Conservation (phyloP, 2,888 invertebrate species). For the Monochamus alternatus region DNA sequence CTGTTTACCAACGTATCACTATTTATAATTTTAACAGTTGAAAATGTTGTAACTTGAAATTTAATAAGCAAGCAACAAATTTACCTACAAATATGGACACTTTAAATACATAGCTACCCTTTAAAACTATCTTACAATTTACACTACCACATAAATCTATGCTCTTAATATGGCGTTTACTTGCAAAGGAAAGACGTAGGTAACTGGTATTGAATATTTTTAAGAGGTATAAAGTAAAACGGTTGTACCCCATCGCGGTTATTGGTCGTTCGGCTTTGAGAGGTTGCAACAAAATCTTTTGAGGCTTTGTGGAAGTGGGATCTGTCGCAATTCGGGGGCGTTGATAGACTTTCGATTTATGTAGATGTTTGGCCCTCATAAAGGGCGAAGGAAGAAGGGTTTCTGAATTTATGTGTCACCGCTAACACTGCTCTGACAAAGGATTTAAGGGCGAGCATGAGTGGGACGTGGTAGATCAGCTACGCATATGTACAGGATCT, state of each 20-base stretch:
- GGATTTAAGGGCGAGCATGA: constrained; percentile 3
- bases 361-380: constrained; percentile 1
- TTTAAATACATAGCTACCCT: too few species aligned
- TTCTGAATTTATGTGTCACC: constrained; percentile 8
- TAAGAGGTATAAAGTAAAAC: constrained; percentile 15
- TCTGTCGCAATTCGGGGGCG: constrained; percentile 4
- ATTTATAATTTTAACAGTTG: too few species aligned
- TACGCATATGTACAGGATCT: too few species aligned
- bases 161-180: neutral
- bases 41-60: too few species aligned
- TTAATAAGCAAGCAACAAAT: too few species aligned
- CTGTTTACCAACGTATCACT: too few species aligned
- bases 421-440: constrained; percentile 3
- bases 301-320: constrained; percentile 2
- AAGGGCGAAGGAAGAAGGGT: neutral
- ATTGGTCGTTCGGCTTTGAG: constrained; percentile 19
- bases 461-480: neutral
- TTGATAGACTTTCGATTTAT: constrained; percentile 16
- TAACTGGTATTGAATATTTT: constrained; percentile 28
- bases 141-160: neutral
- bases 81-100: too few species aligned
- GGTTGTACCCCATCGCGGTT: constrained; percentile 18
- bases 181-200: neutral
- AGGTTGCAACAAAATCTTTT: constrained; percentile 15
- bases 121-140: too few species aligned